phyloP scores from a whole-genome alignment of 2,888 invertebrate genomes.

The Archaeoteleia sp. region DNA sequence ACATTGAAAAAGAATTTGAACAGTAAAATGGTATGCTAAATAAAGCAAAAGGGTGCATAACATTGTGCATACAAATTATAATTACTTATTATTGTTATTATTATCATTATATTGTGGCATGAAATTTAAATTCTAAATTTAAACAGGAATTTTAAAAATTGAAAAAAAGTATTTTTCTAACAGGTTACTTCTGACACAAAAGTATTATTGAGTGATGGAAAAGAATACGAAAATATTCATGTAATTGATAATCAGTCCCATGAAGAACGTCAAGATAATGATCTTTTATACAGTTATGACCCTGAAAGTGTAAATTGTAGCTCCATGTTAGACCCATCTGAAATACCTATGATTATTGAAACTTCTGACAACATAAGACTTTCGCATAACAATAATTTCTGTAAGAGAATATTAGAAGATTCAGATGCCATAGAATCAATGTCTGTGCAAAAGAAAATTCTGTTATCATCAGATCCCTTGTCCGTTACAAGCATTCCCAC shows the following conservation, averaged over 20 bases:
- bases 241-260: too few species aligned
- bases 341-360: neutral
- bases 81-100: too few species aligned
- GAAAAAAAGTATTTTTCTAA: too few species aligned
- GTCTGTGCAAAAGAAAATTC: neutral
- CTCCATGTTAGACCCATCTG: neutral
- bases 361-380: too few species aligned
- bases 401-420: neutral
- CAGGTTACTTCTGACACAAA: too few species aligned
- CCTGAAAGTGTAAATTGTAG: neutral
- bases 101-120: too few species aligned
- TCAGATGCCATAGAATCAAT: neutral
- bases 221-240: too few species aligned
- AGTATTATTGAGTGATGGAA: too few species aligned
- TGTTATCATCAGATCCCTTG: neutral
- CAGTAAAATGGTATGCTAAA: neutral
- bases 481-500: neutral
- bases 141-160: too few species aligned
- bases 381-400: neutral
- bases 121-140: too few species aligned
- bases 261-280: too few species aligned
- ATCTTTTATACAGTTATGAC: too few species aligned
- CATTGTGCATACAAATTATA: neutral
- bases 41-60: neutral
- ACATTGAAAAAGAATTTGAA: neutral